phyloP scores from a whole-genome alignment of 2,888 invertebrate species.

The Drosophila basisetae region DNA sequence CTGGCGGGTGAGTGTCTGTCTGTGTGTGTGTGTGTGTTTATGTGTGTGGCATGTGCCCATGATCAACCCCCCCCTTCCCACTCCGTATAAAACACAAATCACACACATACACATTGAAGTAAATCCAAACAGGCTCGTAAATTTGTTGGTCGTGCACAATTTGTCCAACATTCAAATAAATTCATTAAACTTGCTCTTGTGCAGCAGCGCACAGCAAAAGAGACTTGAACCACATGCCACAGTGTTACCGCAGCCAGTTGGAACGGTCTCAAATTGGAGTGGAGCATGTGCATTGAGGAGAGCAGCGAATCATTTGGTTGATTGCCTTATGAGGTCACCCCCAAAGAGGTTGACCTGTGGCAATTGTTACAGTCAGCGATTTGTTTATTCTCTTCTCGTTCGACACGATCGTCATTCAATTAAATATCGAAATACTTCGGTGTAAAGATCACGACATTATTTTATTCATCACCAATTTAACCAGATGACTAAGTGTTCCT shows the following conservation, averaged over 20 bases:
- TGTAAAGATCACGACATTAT: conserved; percentile 41
- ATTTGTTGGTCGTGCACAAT: conserved; percentile 80
- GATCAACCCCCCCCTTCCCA: conserved; percentile 1
- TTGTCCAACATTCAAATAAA: conserved; percentile 82
- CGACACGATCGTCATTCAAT: conserved; percentile 68
- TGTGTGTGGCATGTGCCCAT: conserved; percentile 50
- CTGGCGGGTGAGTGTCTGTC: neutral
- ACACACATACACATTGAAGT: conserved; percentile 25
- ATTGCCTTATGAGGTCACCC: conserved; percentile 60
- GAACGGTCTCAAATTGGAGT: conserved; percentile 38
- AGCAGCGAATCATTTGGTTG: conserved; percentile 49
- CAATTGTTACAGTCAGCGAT: conserved; percentile 51
- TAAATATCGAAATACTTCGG: conserved; percentile 59
- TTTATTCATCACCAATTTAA: conserved; percentile 34
- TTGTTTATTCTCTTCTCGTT: conserved; percentile 41
- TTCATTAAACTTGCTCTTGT: conserved; percentile 76
- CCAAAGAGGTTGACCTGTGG: conserved; percentile 55
- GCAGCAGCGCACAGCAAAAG: conserved; percentile 27
- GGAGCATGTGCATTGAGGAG: conserved; percentile 37
- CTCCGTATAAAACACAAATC: neutral
- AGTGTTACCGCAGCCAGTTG: conserved; percentile 57
- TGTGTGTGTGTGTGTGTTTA: conserved; percentile 7
- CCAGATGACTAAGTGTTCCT: conserved; percentile 25
- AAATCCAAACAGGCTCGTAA: conserved; percentile 69
- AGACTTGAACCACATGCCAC: conserved; percentile 54